These are phyloP conservation scores for Leptobrachium ailaonicum DNA, from an alignment of 2,113 vertebrate genomes.

Conservation along the genomic window DNA sequence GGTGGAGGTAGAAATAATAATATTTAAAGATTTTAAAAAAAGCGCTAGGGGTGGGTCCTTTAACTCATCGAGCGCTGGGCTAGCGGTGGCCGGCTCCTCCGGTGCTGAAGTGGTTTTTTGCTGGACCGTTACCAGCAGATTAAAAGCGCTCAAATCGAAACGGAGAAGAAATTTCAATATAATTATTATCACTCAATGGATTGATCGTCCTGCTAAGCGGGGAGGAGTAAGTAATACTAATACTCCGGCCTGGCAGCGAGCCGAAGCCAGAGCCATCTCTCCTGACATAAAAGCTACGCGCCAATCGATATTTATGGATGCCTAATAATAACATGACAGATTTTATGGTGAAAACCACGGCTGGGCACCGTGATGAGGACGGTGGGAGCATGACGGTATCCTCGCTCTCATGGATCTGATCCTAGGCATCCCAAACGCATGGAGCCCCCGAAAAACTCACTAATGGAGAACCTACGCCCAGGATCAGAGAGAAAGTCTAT, in stretches of 20 bases:
- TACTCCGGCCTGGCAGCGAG: no score
- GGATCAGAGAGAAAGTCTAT: no score
- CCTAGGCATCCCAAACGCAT: no score
- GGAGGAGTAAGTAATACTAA: neutral
- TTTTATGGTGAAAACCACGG: conserved; percentile 23
- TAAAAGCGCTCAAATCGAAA: neutral
- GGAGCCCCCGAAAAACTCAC: no score
- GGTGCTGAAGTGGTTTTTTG: neutral
- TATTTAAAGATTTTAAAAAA: neutral
- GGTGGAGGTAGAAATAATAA: neutral
- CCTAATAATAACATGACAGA: conserved; percentile 40
- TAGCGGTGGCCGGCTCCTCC: neutral
- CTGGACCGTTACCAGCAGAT: neutral
- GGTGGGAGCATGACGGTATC: no score
- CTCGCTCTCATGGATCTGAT: no score
- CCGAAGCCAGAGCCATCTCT: neutral
- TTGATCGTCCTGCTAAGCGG: conserved; percentile 6
- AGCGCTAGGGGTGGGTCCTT: neutral
- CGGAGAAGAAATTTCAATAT: conserved; percentile 5
- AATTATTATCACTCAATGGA: conserved; percentile 15
- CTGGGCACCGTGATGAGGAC: neutral
- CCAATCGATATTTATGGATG: conserved; percentile 41
- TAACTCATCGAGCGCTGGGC: neutral
- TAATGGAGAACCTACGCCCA: no score
- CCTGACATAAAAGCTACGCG: conserved; percentile 25